These are phyloP conservation scores for Dolichallabes microphthalmus DNA, from an alignment of 2,113 vertebrate genomes.

Conservation along the genomic window DNA sequence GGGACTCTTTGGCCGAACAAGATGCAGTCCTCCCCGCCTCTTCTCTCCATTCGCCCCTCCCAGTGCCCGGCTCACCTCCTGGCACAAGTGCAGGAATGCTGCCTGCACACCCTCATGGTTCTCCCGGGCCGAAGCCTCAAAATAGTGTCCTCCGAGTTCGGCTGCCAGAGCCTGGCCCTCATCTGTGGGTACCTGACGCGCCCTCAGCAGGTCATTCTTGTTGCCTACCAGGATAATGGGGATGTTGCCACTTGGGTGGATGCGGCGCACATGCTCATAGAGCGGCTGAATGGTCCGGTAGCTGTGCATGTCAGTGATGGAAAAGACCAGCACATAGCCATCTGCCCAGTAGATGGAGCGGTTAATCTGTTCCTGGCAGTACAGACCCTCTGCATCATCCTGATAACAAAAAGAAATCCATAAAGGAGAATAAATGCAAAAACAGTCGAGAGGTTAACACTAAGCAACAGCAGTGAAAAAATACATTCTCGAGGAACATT, in stretches of 20 bases:
- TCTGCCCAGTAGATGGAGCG: conserved; percentile 93
- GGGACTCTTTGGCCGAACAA: conserved; percentile 87
- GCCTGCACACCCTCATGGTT: conserved; percentile 81
- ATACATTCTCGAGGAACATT: neutral
- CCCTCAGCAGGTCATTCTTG: conserved; percentile 87
- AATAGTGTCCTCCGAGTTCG: conserved; percentile 79
- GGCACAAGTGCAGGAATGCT: conserved; percentile 86
- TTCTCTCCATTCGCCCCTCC: conserved; percentile 84
- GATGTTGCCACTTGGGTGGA: conserved; percentile 87
- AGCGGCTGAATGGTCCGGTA: conserved; percentile 83
- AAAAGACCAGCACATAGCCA: conserved; percentile 87
- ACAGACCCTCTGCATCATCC: conserved; percentile 73
- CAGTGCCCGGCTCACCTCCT: conserved; percentile 81
- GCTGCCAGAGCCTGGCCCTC: conserved; percentile 82
- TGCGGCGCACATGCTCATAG: conserved; percentile 86
- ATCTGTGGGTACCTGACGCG: conserved; percentile 81
- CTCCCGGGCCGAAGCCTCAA: conserved; percentile 88
- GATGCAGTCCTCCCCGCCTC: conserved; percentile 82
- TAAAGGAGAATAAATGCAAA: neutral
- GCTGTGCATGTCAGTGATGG: conserved; percentile 88
- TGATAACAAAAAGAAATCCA: conserved; percentile 51
- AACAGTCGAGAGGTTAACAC: neutral
- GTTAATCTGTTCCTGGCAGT: conserved; percentile 80
- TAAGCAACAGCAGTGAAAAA: neutral
- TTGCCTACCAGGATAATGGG: conserved; percentile 87